Evolutionary conservation across 1,140 invertebrate species (phyloP).

Genomic region (Drosophila eugracilis): DNA sequence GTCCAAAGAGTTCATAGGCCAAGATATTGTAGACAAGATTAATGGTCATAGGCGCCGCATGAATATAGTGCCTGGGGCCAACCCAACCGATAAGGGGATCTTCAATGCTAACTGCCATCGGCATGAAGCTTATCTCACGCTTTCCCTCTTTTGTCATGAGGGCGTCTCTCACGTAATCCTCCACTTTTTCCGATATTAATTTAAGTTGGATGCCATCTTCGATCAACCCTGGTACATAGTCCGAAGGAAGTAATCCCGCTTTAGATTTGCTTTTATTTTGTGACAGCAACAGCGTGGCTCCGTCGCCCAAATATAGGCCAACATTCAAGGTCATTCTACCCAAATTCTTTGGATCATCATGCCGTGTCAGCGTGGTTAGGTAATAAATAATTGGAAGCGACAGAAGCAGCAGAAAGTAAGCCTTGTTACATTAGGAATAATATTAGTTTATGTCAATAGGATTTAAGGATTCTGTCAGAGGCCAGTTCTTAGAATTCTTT

Average conservation of each 20-base stretch:
- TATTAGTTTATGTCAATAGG: too few relatives aligned
- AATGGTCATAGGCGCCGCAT: conserved; percentile 88
- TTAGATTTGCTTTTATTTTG: neutral
- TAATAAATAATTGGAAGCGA: neutral
- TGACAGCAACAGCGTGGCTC: neutral
- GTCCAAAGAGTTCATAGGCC: conserved; percentile 49
- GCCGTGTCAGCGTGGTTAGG: neutral
- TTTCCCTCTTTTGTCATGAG: neutral
- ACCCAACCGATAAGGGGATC: conserved; percentile 85
- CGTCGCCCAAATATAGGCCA: neutral
- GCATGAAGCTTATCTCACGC: conserved; percentile 1
- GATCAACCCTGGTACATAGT: neutral
- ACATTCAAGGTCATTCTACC: neutral
- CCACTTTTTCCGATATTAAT: neutral
- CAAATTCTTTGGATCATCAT: too few relatives aligned
- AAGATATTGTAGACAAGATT: conserved; percentile 86
- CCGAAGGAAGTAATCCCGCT: neutral
- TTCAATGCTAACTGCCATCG: neutral
- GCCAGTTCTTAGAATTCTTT: too few relatives aligned
- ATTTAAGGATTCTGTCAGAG: too few relatives aligned
- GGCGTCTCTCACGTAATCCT: neutral
- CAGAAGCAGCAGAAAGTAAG: neutral
- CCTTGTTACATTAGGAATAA: too few relatives aligned
- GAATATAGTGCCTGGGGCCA: conserved; percentile 87
- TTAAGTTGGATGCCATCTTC: neutral